A percentile compares a stretch with the other conserved stretches of the same genome.
Conservation (phyloP, 2,888 invertebrate species). For the Gnatocerus cornutus region DNA sequence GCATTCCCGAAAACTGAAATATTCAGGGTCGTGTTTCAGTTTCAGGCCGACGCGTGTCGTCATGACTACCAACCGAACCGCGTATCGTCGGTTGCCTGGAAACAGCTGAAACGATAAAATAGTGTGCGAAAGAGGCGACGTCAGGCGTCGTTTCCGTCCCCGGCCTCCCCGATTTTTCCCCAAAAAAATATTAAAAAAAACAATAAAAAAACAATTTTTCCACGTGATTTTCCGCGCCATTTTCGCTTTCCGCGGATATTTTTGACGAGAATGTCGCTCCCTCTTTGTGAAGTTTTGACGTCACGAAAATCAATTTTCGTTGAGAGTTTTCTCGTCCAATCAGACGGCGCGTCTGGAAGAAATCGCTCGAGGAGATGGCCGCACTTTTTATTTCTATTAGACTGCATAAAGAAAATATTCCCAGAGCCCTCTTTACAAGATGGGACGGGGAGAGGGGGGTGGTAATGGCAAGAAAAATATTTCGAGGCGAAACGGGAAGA, state of each 20-base stretch:
- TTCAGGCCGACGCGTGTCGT: conserved; percentile 47
- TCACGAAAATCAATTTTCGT: conserved; percentile 66
- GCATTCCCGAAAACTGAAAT: conserved; percentile 5
- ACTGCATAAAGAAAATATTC: conserved; percentile 57
- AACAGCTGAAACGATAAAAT: conserved; percentile 53
- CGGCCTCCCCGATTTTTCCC: background rate
- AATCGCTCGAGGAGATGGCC: conserved; percentile 60
- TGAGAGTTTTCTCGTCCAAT: conserved; percentile 59
- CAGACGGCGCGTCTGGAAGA: conserved; percentile 56
- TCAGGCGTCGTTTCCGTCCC: conserved; percentile 38
- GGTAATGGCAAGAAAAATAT: conserved; percentile 47
- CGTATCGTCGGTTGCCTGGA: conserved; percentile 48
- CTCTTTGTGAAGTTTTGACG: conserved; percentile 52
- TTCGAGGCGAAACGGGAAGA: conserved; percentile 23
- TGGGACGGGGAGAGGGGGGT: conserved; percentile 39
- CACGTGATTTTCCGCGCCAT: too few relatives aligned
- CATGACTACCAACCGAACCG: conserved; percentile 51
- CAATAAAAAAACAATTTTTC: too few relatives aligned
- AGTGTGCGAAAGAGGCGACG: conserved; percentile 52
- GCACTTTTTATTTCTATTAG: conserved; percentile 57
- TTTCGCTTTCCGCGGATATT: too few relatives aligned
- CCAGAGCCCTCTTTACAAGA: conserved; percentile 55
- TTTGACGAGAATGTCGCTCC: background rate
- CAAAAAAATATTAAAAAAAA: conserved; percentile 9
- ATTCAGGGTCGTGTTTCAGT: conserved; percentile 41